phyloP scores from a whole-genome alignment of 2,888 invertebrate species.

The Celastrina argiolus region DNA sequence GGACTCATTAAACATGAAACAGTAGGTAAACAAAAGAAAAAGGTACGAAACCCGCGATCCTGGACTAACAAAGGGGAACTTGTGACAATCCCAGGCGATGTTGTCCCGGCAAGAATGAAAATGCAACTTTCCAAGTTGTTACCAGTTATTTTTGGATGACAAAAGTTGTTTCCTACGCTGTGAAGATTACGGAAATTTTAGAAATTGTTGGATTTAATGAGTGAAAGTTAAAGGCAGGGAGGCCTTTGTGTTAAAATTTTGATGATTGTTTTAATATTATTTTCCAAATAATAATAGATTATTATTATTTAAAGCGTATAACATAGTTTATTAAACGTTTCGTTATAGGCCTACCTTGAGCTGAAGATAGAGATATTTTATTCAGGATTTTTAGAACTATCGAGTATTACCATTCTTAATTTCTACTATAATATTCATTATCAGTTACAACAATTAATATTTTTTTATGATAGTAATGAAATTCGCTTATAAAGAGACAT shows the following conservation, averaged over 20 bases:
- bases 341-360: too few species aligned
- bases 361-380: too few species aligned
- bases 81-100: background rate
- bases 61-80: background rate
- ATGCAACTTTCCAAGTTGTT: background rate
- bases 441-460: too few species aligned
- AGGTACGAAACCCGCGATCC: background rate
- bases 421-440: too few species aligned
- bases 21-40: background rate
- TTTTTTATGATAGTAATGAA: too few species aligned
- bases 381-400: too few species aligned
- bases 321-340: too few species aligned
- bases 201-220: background rate
- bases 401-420: too few species aligned
- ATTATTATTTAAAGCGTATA: too few species aligned
- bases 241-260: background rate
- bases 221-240: background rate
- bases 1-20: background rate
- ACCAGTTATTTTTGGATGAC: slow-evolving; percentile 4
- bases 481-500: too few species aligned
- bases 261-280: too few species aligned
- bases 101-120: background rate
- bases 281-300: too few species aligned
- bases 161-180: slow-evolving; percentile 6
- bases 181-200: background rate